phyloP scores from a whole-genome alignment of 2,113 vertebrate genomes.

The Vanacampus margaritifer region DNA sequence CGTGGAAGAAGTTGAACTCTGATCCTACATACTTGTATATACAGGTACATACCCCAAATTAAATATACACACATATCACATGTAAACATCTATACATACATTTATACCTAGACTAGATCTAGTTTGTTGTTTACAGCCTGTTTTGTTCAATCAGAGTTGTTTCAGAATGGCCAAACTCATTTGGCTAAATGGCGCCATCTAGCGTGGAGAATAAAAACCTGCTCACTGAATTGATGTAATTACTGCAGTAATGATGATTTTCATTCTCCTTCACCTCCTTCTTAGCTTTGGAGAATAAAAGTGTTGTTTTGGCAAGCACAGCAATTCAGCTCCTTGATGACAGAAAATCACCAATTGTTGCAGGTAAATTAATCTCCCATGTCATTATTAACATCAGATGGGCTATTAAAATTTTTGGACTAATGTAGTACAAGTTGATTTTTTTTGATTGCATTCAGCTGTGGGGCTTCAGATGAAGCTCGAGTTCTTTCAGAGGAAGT shows the following conservation, averaged over 20 bases:
- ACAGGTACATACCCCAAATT: no score
- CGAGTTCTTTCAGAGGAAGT: constrained; percentile 97
- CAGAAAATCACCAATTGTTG: constrained; percentile 92
- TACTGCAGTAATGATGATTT: not conserved
- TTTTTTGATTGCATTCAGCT: constrained; percentile 69
- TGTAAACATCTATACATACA: no score
- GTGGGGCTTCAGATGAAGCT: constrained; percentile 99
- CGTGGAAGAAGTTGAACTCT: no score
- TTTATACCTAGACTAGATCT: no score
- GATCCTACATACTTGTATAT: no score
- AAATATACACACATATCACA: no score
- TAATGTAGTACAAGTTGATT: not conserved
- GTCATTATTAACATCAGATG: not conserved
- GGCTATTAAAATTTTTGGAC: not conserved
- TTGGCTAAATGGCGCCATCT: constrained; percentile 44
- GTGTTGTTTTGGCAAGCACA: constrained; percentile 94
- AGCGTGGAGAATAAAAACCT: constrained; percentile 24
- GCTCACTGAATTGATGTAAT: not conserved
- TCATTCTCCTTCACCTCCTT: constrained; percentile 9
- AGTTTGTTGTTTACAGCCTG: no score
- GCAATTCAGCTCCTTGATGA: constrained; percentile 94
- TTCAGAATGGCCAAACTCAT: constrained; percentile 23
- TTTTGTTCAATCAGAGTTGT: constrained; percentile 25
- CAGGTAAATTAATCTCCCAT: constrained; percentile 72
- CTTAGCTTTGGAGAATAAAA: constrained; percentile 83